phyloP scores from a whole-genome alignment of 2,113 vertebrate species.

The Canis aureus region DNA sequence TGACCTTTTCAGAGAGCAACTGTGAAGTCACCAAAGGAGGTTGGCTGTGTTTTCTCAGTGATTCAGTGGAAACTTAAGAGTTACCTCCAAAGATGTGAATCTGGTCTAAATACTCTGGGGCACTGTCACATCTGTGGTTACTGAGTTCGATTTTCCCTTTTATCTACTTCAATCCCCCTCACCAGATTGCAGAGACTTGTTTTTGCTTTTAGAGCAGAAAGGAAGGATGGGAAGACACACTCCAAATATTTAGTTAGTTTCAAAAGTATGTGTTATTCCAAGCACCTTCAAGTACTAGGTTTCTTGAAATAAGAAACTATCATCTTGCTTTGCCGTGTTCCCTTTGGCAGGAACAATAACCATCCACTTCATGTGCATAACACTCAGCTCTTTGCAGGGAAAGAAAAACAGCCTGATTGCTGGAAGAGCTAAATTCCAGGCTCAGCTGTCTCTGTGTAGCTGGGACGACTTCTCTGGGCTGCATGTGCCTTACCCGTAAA shows the following conservation, averaged over 20 bases:
- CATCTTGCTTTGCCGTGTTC: slow-evolving; percentile 38
- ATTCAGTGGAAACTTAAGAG: slow-evolving; percentile 72
- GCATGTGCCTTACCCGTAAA: background rate
- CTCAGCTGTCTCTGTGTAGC: background rate
- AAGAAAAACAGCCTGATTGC: slow-evolving; percentile 41
- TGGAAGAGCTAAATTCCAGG: background rate
- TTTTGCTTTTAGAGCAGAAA: slow-evolving; percentile 75
- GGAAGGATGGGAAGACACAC: slow-evolving; percentile 70
- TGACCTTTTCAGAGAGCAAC: slow-evolving; percentile 63
- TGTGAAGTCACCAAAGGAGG: slow-evolving; percentile 8
- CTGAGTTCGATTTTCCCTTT: slow-evolving; percentile 62
- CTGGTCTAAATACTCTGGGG: slow-evolving; percentile 26
- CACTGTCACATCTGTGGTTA: slow-evolving; percentile 62
- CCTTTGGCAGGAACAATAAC: slow-evolving; percentile 52
- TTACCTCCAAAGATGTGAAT: slow-evolving; percentile 69
- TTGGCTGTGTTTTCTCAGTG: slow-evolving; percentile 68
- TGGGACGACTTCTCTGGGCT: background rate
- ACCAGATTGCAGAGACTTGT: slow-evolving; percentile 63
- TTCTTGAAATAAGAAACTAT: slow-evolving; percentile 81
- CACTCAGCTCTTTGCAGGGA: slow-evolving; percentile 11
- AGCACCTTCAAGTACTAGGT: slow-evolving; percentile 77
- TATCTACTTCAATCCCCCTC: slow-evolving; percentile 51
- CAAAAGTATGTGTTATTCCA: slow-evolving; percentile 76
- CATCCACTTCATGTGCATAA: slow-evolving; percentile 27
- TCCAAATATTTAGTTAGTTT: slow-evolving; percentile 81